Conservation (phyloP, 2,797 vertebrate species). For the Phataginus tricuspis region DNA sequence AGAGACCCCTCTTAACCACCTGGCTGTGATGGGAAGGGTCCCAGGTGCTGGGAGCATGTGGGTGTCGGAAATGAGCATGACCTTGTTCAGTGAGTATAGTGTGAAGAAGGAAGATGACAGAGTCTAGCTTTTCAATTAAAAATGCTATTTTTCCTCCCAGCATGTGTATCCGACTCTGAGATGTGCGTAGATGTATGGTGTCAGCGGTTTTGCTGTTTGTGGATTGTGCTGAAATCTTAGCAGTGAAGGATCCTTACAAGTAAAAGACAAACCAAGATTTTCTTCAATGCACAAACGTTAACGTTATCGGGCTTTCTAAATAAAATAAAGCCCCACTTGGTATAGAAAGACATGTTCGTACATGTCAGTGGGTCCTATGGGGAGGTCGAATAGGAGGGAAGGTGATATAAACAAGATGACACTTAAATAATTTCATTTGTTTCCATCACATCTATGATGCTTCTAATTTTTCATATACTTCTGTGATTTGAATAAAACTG, state of each 20-base stretch:
- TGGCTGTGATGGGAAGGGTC: slow-evolving; percentile 79
- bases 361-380: background rate
- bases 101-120: slow-evolving; percentile 86
- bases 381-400: background rate
- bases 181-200: slow-evolving; percentile 12
- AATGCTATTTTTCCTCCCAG: slow-evolving; percentile 12
- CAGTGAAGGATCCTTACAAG: slow-evolving; percentile 26
- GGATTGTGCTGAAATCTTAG: slow-evolving; percentile 47
- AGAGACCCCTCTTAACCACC: slow-evolving; percentile 75
- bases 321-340: background rate
- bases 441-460: slow-evolving; percentile 42
- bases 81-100: slow-evolving; percentile 81
- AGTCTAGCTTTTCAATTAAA: slow-evolving; percentile 75
- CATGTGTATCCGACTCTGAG: slow-evolving; percentile 19
- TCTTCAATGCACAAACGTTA: slow-evolving; percentile 31
- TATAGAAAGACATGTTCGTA: background rate
- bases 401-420: slow-evolving; percentile 40
- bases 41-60: slow-evolving; percentile 78
- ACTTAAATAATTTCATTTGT: background rate
- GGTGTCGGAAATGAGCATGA: slow-evolving; percentile 87
- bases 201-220: slow-evolving; percentile 35
- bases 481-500: slow-evolving; percentile 36
- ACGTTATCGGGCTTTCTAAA: slow-evolving; percentile 12
- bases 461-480: slow-evolving; percentile 42
- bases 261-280: slow-evolving; percentile 55